Evolutionary conservation across 1,140 invertebrate genomes (phyloP), one percentile per base, ranked within the genome.

Genomic region (Lordiphosa stackelbergi): DNA sequence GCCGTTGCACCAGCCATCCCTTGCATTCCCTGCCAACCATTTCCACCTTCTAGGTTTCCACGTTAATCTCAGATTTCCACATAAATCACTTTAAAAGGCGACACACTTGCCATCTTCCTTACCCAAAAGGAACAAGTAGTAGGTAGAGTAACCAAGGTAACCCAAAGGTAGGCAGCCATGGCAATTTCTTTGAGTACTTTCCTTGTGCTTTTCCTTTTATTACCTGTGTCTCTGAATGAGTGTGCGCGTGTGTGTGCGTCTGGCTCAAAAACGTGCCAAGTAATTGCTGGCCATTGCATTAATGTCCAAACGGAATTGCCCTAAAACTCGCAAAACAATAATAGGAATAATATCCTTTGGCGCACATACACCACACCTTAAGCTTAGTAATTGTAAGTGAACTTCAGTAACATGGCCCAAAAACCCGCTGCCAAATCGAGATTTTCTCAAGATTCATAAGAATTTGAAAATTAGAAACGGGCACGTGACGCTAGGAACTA

Each of bases 141-240:
- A 66, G 42, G 31, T 7, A 37, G 28, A 31, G 51, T n/a, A 58
- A 61, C 10, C 31, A 40, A 38, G 35, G 22, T 19, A 43, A 7
- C 40, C 31, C 36, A 36, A 41, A 43, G 16, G 34, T 12, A 36
- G 34, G 12, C 16, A 56, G 75, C 71, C 60, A 57, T 75, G 65
- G 66, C 75, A 79, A 81, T 79, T 79, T 81, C 75, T 79, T 81
- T 83, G 66, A 79, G 77, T 81, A 73, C 71, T 69, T 75, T 70
- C 60, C 75, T 55, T 71, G 59, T 66, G 74, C 57, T 79, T 78
- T 72, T 53, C 53, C 60, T 53, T 37, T 68, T 66, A 53, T 46
- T 47, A 37, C 38, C 52, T 47, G 42, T 36, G 41, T 31, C 42
- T 49, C 42, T 37, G 24, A 24, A 4, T 46, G 35, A 43, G n/a